Percentiles rank a stretch among this genome's conserved stretches.
phyloP scores from a whole-genome alignment of 2,113 vertebrate species.

The Clarias batrachus region DNA sequence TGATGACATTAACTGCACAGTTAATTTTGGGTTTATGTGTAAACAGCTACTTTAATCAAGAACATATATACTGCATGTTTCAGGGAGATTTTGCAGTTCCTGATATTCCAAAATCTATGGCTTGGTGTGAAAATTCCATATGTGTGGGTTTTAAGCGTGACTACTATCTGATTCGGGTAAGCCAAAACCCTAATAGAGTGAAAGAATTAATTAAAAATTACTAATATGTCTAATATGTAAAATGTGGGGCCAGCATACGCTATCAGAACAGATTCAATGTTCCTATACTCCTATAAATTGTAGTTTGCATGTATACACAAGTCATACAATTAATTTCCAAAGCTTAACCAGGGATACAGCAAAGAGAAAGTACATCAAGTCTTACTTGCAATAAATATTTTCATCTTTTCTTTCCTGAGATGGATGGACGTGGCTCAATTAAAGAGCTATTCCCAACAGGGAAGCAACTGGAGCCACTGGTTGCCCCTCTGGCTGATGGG shows the following conservation, averaged over 20 bases:
- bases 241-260: not conserved
- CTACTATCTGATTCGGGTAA: constrained; percentile 94
- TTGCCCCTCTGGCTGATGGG: constrained; percentile 89
- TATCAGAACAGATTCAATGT: not conserved
- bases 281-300: not conserved
- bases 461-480: constrained; percentile 93
- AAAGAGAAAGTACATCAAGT: not conserved
- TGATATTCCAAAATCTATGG: constrained; percentile 97
- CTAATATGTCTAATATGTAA: not conserved
- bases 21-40: not conserved
- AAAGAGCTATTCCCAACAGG: constrained; percentile 98
- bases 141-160: constrained; percentile 98
- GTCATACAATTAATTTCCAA: not conserved
- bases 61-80: constrained; percentile 28
- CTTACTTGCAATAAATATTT: constrained; percentile 6
- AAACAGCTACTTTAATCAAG: not conserved
- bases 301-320: not conserved
- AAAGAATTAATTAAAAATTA: not conserved
- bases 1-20: not conserved
- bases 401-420: constrained; percentile 66
- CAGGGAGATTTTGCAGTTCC: constrained; percentile 92
- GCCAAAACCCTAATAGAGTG: constrained; percentile 32
- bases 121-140: constrained; percentile 97
- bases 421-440: constrained; percentile 92
- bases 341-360: not conserved